Conservation (phyloP, 1,140 invertebrate species). For the Leptinotarsa undecemlineata region DNA sequence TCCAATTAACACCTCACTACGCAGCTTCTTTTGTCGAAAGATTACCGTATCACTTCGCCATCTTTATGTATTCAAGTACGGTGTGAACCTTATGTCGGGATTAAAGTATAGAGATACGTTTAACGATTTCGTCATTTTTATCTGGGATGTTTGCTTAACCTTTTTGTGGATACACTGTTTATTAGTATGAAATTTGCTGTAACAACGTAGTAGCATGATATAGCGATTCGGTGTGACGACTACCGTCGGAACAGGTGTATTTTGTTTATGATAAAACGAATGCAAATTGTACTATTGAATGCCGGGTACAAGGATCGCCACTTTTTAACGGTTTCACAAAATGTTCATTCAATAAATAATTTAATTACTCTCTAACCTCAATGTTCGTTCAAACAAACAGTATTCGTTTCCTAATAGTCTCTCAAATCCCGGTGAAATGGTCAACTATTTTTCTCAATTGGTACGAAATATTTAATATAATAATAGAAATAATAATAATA, state of each 20-base stretch:
- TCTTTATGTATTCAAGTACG: slow-evolving; percentile 39
- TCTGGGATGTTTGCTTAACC: slow-evolving; percentile 40
- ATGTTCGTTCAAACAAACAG: no score
- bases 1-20: neutral
- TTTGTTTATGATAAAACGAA: slow-evolving; percentile 12
- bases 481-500: no score
- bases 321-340: neutral
- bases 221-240: neutral
- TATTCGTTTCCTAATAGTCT: no score
- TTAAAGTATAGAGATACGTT: slow-evolving; percentile 26
- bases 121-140: slow-evolving; percentile 38
- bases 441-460: no score
- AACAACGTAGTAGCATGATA: slow-evolving; percentile 7
- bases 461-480: no score
- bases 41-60: slow-evolving; percentile 12
- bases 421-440: no score
- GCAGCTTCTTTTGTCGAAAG: neutral
- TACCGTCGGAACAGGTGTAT: slow-evolving; percentile 11
- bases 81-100: slow-evolving; percentile 35
- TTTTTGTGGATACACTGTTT: slow-evolving; percentile 24
- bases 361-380: no score
- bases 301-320: slow-evolving; percentile 24
- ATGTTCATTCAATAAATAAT: no score
- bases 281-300: slow-evolving; percentile 12
- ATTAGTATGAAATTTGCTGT: slow-evolving; percentile 6